Evolutionary conservation across 1,140 invertebrate species (phyloP), one percentile per base, ranked within the genome.

Genomic region (Babylonia areolata): DNA sequence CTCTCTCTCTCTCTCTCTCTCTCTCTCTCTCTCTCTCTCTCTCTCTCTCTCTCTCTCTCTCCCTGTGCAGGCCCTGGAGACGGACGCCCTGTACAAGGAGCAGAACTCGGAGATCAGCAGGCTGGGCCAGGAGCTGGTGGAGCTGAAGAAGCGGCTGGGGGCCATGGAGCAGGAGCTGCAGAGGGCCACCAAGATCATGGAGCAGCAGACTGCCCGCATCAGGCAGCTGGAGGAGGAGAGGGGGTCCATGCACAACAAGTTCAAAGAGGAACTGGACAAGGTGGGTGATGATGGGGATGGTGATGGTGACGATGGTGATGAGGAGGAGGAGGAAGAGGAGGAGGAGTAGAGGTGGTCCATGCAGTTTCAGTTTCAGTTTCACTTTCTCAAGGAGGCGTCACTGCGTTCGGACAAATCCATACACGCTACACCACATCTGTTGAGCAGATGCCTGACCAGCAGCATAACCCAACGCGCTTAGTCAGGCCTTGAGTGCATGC

Each of bases 191-290:
- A 78, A 84, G 84, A 78, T 92, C 3, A 90, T 92, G 69, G 90
- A 91, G 40, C 86, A 91, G 69, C 92, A 92, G 86, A 90, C 85
- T 78, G 54, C 82, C 46, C 89, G 89, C 86, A 88, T 92, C 17
- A 88, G 33, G 31, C 64, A 85, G 51, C 73, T 81, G 64, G 37
- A 91, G 28, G 90, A 91, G 84, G 91, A 91, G 84, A 89, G 90
- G 80, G 86, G 83, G 80, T 87, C 85, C 79, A 85, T 91, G 77
- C 88, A 87, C 40, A 75, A 71, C 28, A 89, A 87, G 77, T 91
- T 92, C 78, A 88, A 83, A 73, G 90, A 91, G 31, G 91, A 92
- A 40, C 85, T 92, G 39, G 91, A 92, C 46, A 88, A 90, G 73
- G 92, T 84, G 78, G 86, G 39, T n/a, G n/a, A n/a, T n/a, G 77